Base-by-base conservation (phyloP, 2,797 vertebrate species). In the Thunnus albacares region DNA sequence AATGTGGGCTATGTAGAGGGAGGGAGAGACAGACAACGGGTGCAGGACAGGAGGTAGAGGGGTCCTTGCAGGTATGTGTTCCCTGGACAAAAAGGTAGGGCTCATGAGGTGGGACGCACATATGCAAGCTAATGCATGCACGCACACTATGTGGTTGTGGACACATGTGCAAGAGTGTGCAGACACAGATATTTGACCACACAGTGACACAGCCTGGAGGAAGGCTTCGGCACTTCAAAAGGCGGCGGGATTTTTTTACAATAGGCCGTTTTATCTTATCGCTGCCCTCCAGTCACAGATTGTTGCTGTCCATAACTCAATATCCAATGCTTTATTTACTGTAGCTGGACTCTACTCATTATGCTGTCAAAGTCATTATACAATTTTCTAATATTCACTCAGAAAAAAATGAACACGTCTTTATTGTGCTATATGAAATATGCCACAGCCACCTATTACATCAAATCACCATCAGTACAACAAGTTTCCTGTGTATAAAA, bases 1-100 rank as follows among this genome's bases (percentile, higher is more conserved):
- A 95, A 95, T 95, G 90, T 56, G 71, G 90, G 89, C 84, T 91
- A 96, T 94, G 94, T 80, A 63, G 78, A 73, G 74, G 71, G 82
- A 72, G 75, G 45, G 66, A 68, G 83, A 81, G 85, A 81, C 49
- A 71, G 83, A 68, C 63, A 83, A 68, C 24, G 70, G 35, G 80
- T 66, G 52, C 49, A 60, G 83, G 75, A 66, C 26, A 7, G 55
- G 61, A 55, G 56, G 74, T 35, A 62, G 65, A 81, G 72, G 82
- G 87, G 87, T 83, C 49, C 12, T 14, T 61, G 77, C 85, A 94
- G 91, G 92, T 94, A 92, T 94, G 85, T 74, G 78, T 69, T 87
- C 33, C 52, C 57, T 74, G 59, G 68, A 61, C 9, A 15, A 83
- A 59, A 68, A 71, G 77, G 77, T 80, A 73, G 68, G 56, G 81